Evolutionary conservation across 1,140 invertebrate genomes (phyloP).

Genomic region (Phymastichus coffea): DNA sequence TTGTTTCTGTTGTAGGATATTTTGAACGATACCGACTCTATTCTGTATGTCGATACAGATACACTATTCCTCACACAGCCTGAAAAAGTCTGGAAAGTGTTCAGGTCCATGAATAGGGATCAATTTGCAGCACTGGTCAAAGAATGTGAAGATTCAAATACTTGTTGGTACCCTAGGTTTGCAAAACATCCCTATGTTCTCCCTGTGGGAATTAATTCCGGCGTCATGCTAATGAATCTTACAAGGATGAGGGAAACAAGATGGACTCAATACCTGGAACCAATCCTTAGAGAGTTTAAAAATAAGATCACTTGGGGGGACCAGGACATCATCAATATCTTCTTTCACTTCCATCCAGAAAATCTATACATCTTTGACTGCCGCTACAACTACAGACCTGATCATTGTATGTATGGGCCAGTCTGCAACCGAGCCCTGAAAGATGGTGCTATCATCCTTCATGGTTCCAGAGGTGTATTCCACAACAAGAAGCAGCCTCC

Average conservation of each 20-base stretch:
- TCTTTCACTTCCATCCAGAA: constrained; percentile 89
- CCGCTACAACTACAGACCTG: constrained; percentile 88
- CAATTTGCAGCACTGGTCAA: constrained; percentile 86
- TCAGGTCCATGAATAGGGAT: constrained; percentile 78
- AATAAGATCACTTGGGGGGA: constrained; percentile 94
- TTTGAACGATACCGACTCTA: constrained; percentile 75
- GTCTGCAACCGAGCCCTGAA: constrained; percentile 76
- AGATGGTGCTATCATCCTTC: constrained; percentile 79
- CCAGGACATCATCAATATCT: constrained; percentile 96
- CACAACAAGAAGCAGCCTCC: constrained; percentile 84
- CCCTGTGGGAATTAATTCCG: constrained; percentile 88
- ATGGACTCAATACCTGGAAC: constrained; percentile 81
- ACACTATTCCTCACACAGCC: constrained; percentile 82
- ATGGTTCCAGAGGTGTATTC: constrained; percentile 85
- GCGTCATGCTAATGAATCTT: constrained; percentile 96
- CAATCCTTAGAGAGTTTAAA: constrained; percentile 84
- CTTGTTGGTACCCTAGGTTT: constrained; percentile 95
- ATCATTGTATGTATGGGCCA: constrained; percentile 93
- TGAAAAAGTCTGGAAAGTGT: constrained; percentile 80
- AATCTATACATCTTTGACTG: constrained; percentile 82
- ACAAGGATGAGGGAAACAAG: constrained; percentile 84
- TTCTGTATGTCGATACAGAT: constrained; percentile 94
- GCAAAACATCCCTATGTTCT: constrained; percentile 94
- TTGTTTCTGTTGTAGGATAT: constrained; percentile 67
- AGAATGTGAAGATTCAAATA: constrained; percentile 87